phyloP scores from a whole-genome alignment of 92 coral and sea anemone genomes.

The Phenganax stokvisi region DNA sequence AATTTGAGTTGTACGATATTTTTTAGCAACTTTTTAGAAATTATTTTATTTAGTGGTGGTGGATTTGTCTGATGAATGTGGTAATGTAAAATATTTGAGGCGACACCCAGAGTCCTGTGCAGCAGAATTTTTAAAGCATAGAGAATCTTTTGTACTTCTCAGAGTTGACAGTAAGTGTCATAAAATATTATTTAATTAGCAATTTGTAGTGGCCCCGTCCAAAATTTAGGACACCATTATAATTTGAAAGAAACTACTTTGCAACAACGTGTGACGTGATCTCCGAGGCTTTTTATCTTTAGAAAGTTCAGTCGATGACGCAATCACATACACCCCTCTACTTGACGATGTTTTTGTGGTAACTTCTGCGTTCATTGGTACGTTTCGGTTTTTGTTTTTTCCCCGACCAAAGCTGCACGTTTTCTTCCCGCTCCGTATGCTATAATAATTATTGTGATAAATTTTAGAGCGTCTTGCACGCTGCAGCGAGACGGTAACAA shows the following conservation, averaged over 20 bases:
- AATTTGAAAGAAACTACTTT: too few relatives aligned
- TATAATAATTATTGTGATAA: not conserved
- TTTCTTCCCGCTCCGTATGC: not conserved
- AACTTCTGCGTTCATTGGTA: constrained; percentile 78
- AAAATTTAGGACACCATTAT: too few relatives aligned
- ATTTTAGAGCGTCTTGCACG: constrained; percentile 31
- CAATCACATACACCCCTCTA: constrained; percentile 65
- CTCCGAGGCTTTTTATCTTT: constrained; percentile 2
- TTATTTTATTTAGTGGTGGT: constrained; percentile 53
- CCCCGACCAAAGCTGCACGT: too few relatives aligned
- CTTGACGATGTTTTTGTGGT: constrained; percentile 71
- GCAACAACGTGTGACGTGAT: too few relatives aligned
- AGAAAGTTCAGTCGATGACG: constrained; percentile 74
- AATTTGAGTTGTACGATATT: not conserved
- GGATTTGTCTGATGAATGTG: constrained; percentile 86
- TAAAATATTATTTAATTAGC: not conserved
- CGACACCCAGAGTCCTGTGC: constrained; percentile 73
- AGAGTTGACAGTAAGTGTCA: constrained; percentile 82
- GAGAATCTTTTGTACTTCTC: constrained; percentile 78
- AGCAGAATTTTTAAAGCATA: constrained; percentile 67
- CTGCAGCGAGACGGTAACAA: constrained; percentile 33
- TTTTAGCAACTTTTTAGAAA: not conserved
- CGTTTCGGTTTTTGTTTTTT: not conserved
- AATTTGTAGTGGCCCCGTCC: too few relatives aligned
- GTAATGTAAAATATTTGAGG: constrained; percentile 76